Evolutionary conservation across 64 coral and sea anemone genomes (phyloP).

Genomic region (Stylophora pistillata): DNA sequence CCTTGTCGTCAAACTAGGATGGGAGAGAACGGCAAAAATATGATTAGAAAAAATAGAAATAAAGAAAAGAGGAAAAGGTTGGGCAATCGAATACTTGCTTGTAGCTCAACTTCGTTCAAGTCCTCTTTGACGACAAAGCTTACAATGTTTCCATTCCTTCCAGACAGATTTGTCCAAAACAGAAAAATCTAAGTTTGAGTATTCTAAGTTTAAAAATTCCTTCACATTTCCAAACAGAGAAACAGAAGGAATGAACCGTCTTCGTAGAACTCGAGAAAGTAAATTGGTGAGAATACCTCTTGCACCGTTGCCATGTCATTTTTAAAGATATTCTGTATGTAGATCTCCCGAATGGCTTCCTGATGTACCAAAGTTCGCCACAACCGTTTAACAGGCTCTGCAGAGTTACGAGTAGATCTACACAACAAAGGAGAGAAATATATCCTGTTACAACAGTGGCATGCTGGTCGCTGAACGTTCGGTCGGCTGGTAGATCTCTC

Average conservation of each 20-base stretch:
- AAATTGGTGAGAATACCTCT: not conserved
- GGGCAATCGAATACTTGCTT: not conserved
- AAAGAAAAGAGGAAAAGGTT: no score
- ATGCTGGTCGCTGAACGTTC: no score
- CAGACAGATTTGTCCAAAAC: no score
- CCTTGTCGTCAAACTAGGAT: conserved; percentile 48
- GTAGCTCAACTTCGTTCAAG: no score
- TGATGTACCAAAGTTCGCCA: conserved; percentile 90
- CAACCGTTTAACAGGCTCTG: conserved; percentile 90
- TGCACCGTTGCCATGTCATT: conserved; percentile 39
- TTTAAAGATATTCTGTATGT: conserved; percentile 80
- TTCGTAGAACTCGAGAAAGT: not conserved
- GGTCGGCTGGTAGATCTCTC: not conserved
- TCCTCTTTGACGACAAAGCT: no score
- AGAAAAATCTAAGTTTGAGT: no score
- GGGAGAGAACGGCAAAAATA: not conserved
- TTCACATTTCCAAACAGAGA: not conserved
- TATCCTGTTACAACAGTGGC: no score
- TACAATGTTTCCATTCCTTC: no score
- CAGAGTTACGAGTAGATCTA: conserved; percentile 72
- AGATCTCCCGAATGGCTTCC: conserved; percentile 81
- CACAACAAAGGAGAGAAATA: no score
- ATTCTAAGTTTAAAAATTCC: not conserved
- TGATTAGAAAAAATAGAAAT: not conserved
- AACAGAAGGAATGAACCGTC: no score